Evolutionary conservation across 1,140 invertebrate species (phyloP), one percentile per base, ranked within the genome.

Genomic region (Protaetia brevitarsis): DNA sequence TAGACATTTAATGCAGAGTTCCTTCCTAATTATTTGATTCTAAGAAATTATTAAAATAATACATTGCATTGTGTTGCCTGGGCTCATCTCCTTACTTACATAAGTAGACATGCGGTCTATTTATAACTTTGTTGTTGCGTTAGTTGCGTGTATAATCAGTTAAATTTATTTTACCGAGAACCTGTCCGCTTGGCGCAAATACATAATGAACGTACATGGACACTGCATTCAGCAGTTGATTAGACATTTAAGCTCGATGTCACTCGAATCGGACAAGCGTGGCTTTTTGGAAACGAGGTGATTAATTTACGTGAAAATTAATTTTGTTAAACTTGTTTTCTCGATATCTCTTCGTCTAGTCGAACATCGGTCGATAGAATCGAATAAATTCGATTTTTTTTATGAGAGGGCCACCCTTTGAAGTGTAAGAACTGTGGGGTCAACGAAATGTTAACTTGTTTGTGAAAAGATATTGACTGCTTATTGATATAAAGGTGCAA

Each of bases 21-120:
- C 41, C 30, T 28, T 28, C 26, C 16, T 27, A 59, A 59, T 59
- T 59, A 59, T 59, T 31, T 16, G 57, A 26, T 59, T 59, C 57
- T 59, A 28, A 23, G 57, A 59, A 59, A 59, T 59, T 59, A 59
- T 59, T 59, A 59, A 59, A 59, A 59, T 59, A 59, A 59, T 31
- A 59, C 13, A 59, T 59, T 27, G 29, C 57, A 31, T 31, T 59
- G 57, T 59, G 57, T 21, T 23, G 8, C 26, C 26, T 51, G 19
- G 13, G 13, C 11, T 51, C 11, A 21, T 3, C 16, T 51, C 21
- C 26, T 19, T 19, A 51, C 41, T 10, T 19, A 51, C 41, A 7
- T 19, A 19, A 29, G 29, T 16, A 59, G 3, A 13, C 27, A n/a
- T 59, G 57, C 16, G 26, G 26, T 19, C 16, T 29, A 59, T 19